Base-by-base conservation (phyloP, 2,888 invertebrate genomes). In the Sinopyrophorus schimmeli region DNA sequence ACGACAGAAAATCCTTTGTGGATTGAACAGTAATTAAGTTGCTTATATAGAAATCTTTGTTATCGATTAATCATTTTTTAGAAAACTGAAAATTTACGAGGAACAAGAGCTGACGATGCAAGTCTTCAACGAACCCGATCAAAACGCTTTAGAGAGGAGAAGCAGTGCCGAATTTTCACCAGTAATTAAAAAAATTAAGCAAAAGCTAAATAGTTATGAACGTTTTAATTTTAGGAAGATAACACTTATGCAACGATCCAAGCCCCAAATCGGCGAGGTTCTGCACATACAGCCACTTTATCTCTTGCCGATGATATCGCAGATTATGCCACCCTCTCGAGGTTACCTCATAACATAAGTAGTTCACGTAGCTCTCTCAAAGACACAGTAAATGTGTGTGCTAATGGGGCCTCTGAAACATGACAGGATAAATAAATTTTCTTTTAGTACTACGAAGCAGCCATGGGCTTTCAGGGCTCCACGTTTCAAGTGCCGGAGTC, bases 21-120 rank as follows among this genome's bases (percentile, higher is more conserved):
- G 93, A 84, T 92, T 64, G 93, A 93, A 77, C 92, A 91, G 86
- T 86, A 71, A 77, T 34, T 27, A 16, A 12, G 11, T 5, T 9
- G n/a, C 16, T 30, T 12, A 10, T 30, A n/a, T n/a, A n/a, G n/a
- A n/a, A n/a, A n/a, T n/a, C n/a, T n/a, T n/a, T n/a, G n/a, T n/a
- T n/a, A n/a, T 10, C 1, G 3, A 16, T 2, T 23, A 11, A 57
- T 56, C 37, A 15, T 49, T 55, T 66, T 68, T 1, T 57, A 87
- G 86, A 64, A 92, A 92, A 76, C 75, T 92, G 15, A 83, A 92
- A 67, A 82, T 92, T 0, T 93, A 93, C 60, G 92, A 93, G 72
- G 92, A 93, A 62, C 92, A 93, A 73, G 92, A 93, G 73, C 76
- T 93, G 43, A 92, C 92, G 17, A 93, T 93, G 93, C 91, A 92